A percentile compares a stretch with the other conserved stretches of the same genome.
Evolutionary conservation across 2,797 vertebrate species (phyloP).

Genomic region (Onychomys arenicola): DNA sequence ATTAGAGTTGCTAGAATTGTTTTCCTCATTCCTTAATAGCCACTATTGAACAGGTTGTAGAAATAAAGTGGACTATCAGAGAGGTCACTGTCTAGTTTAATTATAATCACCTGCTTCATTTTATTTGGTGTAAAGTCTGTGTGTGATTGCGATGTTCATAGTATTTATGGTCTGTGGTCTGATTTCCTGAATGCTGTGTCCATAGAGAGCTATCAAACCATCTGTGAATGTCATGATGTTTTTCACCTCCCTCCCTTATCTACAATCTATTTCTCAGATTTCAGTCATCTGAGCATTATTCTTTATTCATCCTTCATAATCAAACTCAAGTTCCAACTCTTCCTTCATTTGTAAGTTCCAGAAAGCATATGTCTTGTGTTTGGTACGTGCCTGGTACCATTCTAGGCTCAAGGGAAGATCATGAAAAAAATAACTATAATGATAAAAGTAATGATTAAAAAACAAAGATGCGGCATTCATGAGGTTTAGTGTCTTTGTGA

Average conservation of each 20-base stretch:
- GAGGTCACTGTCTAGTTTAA: background rate
- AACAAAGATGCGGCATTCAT: background rate
- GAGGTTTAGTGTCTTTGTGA: background rate
- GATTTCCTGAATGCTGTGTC: background rate
- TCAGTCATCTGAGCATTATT: background rate
- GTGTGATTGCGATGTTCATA: background rate
- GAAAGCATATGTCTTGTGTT: background rate
- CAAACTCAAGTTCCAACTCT: background rate
- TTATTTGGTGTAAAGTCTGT: background rate
- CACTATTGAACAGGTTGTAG: background rate
- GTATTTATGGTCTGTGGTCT: background rate
- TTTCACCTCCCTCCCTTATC: background rate
- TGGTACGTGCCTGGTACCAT: background rate
- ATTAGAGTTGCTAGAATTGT: conserved; percentile 26
- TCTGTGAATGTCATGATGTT: background rate
- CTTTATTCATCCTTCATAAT: background rate
- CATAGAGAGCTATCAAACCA: background rate
- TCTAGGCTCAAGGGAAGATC: background rate
- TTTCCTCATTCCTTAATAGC: background rate
- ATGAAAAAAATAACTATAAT: background rate
- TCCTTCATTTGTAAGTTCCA: background rate
- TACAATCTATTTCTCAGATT: background rate
- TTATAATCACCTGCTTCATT: background rate
- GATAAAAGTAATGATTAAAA: background rate
- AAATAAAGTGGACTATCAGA: background rate